Evolutionary conservation across 2,888 invertebrate genomes (phyloP), one percentile per base, ranked within the genome.

Genomic region (Melolontha melolontha): DNA sequence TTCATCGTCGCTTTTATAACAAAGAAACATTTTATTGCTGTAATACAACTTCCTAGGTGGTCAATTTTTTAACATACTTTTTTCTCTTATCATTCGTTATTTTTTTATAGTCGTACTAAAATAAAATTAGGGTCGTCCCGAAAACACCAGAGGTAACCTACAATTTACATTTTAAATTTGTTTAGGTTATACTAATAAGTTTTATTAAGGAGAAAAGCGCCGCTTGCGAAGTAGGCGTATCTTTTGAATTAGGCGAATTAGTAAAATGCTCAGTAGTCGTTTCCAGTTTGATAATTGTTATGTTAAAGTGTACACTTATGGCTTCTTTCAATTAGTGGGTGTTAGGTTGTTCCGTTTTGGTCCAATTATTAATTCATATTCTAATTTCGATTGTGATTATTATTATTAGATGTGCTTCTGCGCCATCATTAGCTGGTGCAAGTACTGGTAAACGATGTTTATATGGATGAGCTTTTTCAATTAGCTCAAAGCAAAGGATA

Each of bases 321-420:
- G 22, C 12, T 12, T 29, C 7, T 11, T 51, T 29, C 51, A 55
- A 39, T 59, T 59, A 41, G 41, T 41, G 22, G 16, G 12, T n/a
- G 12, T 59, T 59, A 54, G 27, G 51, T 50, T 44, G 17, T 55
- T 52, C 49, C 27, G 51, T 42, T 40, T 57, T 69, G 63, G 50
- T 68, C 63, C 67, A 69, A 70, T 70, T 70, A 71, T 34, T 44
- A 63, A 69, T 65, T 69, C 64, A 69, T 57, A 69, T 65, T 67
- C 39, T 59, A 54, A 51, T 54, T 64, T 52, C 47, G 49, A 63
- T 63, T 62, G 59, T 68, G 62, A 57, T 70, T 67, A 70, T 70
- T 68, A 63, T 70, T 59, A 71, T 71, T 68, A 66, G 39, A 54
- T 12, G 39, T 54, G 39, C 5, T n/a, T 50, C 10, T n/a, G 10